phyloP scores from a whole-genome alignment of 2,888 invertebrate species.

The Drosophila diplacantha region DNA sequence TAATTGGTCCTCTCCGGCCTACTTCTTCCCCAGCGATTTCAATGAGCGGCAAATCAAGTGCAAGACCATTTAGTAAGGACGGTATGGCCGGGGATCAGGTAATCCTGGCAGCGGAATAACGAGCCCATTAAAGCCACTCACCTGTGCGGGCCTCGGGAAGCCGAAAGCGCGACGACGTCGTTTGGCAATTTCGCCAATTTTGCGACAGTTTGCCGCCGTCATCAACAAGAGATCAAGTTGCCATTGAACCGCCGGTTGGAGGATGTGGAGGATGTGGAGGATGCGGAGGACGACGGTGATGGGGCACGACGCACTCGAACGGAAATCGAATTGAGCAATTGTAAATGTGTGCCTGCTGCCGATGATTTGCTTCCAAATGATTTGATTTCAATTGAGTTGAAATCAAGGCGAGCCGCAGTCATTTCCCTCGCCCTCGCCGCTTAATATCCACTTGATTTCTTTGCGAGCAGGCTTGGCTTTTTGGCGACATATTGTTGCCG shows the following conservation, averaged over 20 bases:
- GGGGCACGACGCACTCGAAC: constrained; percentile 65
- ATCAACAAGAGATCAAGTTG: constrained; percentile 64
- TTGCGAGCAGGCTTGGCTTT: constrained; percentile 33
- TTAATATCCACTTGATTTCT: constrained; percentile 61
- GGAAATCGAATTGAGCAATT: constrained; percentile 75
- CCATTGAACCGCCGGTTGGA: constrained; percentile 43
- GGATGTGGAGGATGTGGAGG: constrained; percentile 8
- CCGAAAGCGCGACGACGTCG: constrained; percentile 56
- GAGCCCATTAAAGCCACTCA: constrained; percentile 69
- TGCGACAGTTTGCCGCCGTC: constrained; percentile 68
- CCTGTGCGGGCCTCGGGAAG: constrained; percentile 50
- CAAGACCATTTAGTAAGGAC: constrained; percentile 24
- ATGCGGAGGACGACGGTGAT: constrained; percentile 26
- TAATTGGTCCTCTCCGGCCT: constrained; percentile 21
- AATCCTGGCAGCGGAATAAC: constrained; percentile 56
- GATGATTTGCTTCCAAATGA: constrained; percentile 76
- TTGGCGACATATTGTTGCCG: constrained; percentile 49
- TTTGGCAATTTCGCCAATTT: constrained; percentile 48
- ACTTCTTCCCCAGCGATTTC: constrained; percentile 51
- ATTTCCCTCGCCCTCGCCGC: constrained; percentile 20
- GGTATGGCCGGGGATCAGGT: constrained; percentile 14
- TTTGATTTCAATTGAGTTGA: constrained; percentile 76
- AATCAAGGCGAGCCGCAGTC: constrained; percentile 51
- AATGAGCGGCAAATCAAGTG: constrained; percentile 70
- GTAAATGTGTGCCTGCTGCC: constrained; percentile 64